Percentiles rank a stretch among this genome's conserved stretches.
Evolutionary conservation across 1,140 invertebrate species (phyloP).

Genomic region (Hylaeus volcanicus): DNA sequence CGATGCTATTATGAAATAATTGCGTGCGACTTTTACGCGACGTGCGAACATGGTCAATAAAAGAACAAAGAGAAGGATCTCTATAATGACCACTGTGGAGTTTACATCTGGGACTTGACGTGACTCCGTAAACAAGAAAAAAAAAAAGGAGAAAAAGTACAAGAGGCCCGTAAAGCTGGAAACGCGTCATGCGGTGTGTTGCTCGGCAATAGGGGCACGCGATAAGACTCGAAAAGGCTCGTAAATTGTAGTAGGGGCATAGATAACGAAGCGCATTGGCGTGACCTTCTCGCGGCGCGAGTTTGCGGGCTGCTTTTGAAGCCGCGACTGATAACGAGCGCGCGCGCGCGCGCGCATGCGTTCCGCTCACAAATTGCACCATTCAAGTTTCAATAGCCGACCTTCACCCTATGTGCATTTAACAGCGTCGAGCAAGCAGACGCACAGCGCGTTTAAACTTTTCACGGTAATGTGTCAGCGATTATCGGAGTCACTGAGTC

Average conservation of each 20-base stretch:
- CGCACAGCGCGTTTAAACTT: no score
- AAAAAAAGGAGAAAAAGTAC: no score
- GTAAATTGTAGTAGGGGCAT: conserved; percentile 56
- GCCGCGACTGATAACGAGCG: conserved; percentile 61
- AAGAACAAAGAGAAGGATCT: no score
- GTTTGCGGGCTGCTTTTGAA: conserved; percentile 53
- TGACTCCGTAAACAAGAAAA: no score
- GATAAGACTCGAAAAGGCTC: conserved; percentile 59
- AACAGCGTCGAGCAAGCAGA: conserved; percentile 20
- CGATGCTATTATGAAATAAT: no score
- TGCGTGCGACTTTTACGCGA: no score
- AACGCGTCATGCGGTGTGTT: conserved; percentile 16
- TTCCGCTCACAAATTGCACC: conserved; percentile 57
- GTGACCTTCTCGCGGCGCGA: conserved; percentile 66
- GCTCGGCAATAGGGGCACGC: conserved; percentile 53
- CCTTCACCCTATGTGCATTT: conserved; percentile 71
- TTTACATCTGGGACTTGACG: no score
- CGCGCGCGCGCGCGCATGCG: conserved; percentile 21
- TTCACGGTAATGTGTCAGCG: no score
- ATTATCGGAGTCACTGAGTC: no score
- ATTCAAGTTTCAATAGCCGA: conserved; percentile 70
- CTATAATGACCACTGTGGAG: no score
- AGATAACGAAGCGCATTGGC: conserved; percentile 68
- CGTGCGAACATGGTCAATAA: no score
- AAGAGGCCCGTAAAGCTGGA: not conserved